phyloP scores from a whole-genome alignment of 2,113 vertebrate species.

The Bufo gargarizans region DNA sequence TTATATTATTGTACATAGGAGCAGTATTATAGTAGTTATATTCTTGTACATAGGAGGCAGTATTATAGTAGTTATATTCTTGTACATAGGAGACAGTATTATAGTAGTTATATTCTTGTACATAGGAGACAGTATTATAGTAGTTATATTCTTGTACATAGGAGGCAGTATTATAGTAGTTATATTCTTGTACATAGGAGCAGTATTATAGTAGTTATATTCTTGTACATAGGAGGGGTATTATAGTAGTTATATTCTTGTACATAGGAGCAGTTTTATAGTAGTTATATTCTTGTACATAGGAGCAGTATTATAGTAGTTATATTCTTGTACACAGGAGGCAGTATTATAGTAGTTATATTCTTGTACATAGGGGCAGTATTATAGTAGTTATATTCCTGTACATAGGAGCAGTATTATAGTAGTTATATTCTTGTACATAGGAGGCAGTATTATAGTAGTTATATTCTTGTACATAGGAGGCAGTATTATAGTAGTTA shows the following conservation, averaged over 20 bases:
- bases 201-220: too few relatives aligned
- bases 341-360: slow-evolving; percentile 14
- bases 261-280: neutral
- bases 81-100: too few relatives aligned
- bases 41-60: too few relatives aligned
- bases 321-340: neutral
- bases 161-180: too few relatives aligned
- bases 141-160: slow-evolving; percentile 9
- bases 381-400: slow-evolving; percentile 8
- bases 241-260: too few relatives aligned
- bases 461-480: slow-evolving; percentile 19
- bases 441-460: neutral
- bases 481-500: neutral
- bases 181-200: too few relatives aligned
- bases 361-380: neutral
- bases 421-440: slow-evolving; percentile 12
- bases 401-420: slow-evolving; percentile 1
- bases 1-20: neutral
- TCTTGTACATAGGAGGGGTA: too few relatives aligned
- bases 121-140: neutral
- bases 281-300: neutral
- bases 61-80: too few relatives aligned
- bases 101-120: too few relatives aligned
- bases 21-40: too few relatives aligned
- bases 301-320: neutral